Conservation (phyloP, 2,888 invertebrate species). For the Neria commutata region DNA sequence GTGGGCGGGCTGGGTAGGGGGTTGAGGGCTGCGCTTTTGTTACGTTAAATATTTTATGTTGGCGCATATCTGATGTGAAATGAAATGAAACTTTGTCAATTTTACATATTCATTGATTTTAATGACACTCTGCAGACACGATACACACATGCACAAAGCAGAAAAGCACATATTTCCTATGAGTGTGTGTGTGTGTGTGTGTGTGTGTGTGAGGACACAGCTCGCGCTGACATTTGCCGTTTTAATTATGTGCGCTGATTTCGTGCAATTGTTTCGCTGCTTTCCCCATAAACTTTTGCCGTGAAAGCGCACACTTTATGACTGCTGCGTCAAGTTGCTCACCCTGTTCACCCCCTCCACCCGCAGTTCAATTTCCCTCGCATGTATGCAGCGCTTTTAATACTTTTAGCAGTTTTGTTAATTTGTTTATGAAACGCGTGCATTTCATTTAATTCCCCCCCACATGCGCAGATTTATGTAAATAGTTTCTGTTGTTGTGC, state of each 20-base stretch:
- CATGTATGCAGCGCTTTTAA: too few species aligned
- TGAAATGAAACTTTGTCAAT: slow-evolving; percentile 24
- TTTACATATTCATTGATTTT: slow-evolving; percentile 31
- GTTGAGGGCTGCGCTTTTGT: background rate
- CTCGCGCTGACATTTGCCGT: slow-evolving; percentile 25
- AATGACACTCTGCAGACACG: slow-evolving; percentile 17
- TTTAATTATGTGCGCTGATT: slow-evolving; percentile 24
- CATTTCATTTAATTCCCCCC: slow-evolving; percentile 3
- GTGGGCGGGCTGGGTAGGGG: too few species aligned
- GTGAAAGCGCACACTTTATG: slow-evolving; percentile 27
- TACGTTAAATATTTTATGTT: background rate
- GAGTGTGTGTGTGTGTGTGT: background rate
- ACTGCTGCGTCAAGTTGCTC: too few species aligned
- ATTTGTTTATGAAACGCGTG: slow-evolving; percentile 13
- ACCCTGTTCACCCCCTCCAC: too few species aligned
- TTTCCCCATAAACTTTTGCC: slow-evolving; percentile 23
- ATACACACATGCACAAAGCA: background rate
- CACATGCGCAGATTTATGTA: too few species aligned
- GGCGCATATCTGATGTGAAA: slow-evolving; percentile 14
- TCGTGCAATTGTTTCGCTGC: slow-evolving; percentile 10
- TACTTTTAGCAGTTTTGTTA: slow-evolving; percentile 8
- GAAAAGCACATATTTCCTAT: background rate
- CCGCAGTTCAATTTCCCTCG: too few species aligned
- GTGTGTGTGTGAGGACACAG: background rate
- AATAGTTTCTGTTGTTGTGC: too few species aligned